Base-by-base conservation (phyloP, 1,140 invertebrate species). In the Oncopeltus fasciatus region DNA sequence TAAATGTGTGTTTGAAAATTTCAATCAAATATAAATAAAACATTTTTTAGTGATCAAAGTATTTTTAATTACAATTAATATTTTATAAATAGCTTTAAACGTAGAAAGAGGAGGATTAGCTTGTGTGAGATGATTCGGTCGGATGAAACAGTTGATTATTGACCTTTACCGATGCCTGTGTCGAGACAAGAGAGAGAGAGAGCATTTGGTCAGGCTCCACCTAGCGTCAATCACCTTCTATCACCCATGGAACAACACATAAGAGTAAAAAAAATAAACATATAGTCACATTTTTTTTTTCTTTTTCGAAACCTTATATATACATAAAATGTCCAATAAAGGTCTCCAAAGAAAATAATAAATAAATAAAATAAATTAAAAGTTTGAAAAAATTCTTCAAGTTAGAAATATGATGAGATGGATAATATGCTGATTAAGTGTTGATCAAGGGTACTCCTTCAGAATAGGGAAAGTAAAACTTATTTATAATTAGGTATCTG, bases 241-340 rank as follows among this genome's bases (percentile, higher is more conserved):
- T 51, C 38, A 53, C 33, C 62, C 62, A 63, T 63, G 62, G 57
- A 63, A 63, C 62, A 63, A 63, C 56, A 63, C 62, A 63, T 59
- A 63, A 57, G 56, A 63, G 57, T 21, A 59, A 63, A 63, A 61
- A 61, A 61, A 47, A 63, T 46, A 63, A 63, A 29, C 44, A 63
- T 58, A 63, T 53, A 62, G 20, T 53, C 24, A 24, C 24, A 53
- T 24, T 20, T 53, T 53, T 53, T 53, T 53, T 53, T 26, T 53
- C 26, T 53, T 24, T 53, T 53, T 53, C 49, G 49, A 53, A 27
- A 24, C 24, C 49, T 53, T 53, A 53, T 24, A 26, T 53, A 53
- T 24, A 24, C 21, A n/a, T 20, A 20, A 46, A 27, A 53, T 27
- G 24, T 24, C 24, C 18, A 46, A 46, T 53, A 24, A 60, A 60